Percentiles rank a stretch among this genome's conserved stretches.
Evolutionary conservation across 2,113 vertebrate species (phyloP).

Genomic region (Cichladusa arquata): DNA sequence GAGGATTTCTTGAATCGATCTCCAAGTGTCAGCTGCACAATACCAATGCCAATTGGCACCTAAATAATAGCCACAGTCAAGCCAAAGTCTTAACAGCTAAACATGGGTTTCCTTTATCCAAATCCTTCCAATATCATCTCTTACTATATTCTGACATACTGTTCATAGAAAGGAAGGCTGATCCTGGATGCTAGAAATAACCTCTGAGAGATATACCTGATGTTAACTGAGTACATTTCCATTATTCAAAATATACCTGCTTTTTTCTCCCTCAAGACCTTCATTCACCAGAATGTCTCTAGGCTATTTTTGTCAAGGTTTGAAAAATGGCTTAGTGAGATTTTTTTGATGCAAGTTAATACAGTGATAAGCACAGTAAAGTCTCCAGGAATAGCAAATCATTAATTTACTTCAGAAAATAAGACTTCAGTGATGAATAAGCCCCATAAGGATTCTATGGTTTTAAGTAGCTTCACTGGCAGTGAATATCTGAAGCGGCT

Average conservation of each 20-base stretch:
- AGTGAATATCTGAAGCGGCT: constrained; percentile 40
- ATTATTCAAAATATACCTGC: constrained; percentile 60
- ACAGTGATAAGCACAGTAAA: constrained; percentile 73
- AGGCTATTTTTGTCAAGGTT: constrained; percentile 66
- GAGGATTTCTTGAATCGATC: not conserved
- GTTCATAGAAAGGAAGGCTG: not conserved
- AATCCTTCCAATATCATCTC: not conserved
- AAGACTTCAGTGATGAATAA: constrained; percentile 69
- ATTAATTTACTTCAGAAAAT: constrained; percentile 76
- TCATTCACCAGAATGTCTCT: constrained; percentile 49
- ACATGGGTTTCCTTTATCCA: not conserved
- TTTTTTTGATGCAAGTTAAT: constrained; percentile 74
- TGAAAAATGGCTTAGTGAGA: constrained; percentile 71
- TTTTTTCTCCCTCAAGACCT: constrained; percentile 21
- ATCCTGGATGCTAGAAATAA: not conserved
- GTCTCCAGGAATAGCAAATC: constrained; percentile 69
- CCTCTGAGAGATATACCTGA: constrained; percentile 30
- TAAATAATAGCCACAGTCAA: not conserved
- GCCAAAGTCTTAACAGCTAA: not conserved
- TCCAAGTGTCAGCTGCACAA: not conserved
- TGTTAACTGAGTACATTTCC: constrained; percentile 55
- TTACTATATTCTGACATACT: not conserved
- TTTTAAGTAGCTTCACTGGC: constrained; percentile 47
- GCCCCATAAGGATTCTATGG: constrained; percentile 48
- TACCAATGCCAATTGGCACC: not conserved